Evolutionary conservation across 1,140 invertebrate species (phyloP).

Genomic region (Oncopeltus fasciatus): DNA sequence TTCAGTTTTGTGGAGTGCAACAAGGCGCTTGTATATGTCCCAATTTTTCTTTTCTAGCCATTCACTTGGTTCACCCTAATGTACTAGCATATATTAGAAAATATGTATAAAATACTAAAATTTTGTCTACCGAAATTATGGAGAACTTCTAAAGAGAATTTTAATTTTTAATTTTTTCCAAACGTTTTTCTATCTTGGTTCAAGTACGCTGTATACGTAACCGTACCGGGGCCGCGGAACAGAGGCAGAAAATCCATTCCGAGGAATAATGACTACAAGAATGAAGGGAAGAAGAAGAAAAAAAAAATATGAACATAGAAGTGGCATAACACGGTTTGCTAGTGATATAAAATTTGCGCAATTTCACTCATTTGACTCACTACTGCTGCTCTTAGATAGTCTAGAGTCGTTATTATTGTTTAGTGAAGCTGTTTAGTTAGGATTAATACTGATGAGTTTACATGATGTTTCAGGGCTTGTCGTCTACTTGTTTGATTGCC

Average conservation of each 20-base stretch:
- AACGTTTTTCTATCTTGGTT: constrained; percentile 1
- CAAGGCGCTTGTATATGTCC: no score
- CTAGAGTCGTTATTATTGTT: background rate
- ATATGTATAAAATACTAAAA: no score
- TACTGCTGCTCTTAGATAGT: background rate
- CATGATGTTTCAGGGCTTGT: background rate
- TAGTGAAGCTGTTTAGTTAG: no score
- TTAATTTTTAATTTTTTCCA: no score
- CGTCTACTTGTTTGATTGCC: background rate
- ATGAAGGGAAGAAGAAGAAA: background rate
- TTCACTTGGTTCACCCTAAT: no score
- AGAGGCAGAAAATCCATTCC: constrained; percentile 6
- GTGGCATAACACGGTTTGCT: background rate
- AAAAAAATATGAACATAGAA: background rate
- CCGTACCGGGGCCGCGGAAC: background rate
- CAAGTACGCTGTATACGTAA: constrained; percentile 2
- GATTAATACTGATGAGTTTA: no score
- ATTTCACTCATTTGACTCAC: background rate
- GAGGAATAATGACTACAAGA: background rate
- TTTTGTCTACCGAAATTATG: no score
- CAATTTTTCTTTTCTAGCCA: no score
- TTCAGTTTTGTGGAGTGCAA: no score
- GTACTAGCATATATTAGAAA: no score
- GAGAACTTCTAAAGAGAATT: no score
- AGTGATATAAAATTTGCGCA: background rate